These are phyloP conservation scores for Pecten maximus DNA, from an alignment of 2,888 invertebrate species.

Conservation along the genomic window DNA sequence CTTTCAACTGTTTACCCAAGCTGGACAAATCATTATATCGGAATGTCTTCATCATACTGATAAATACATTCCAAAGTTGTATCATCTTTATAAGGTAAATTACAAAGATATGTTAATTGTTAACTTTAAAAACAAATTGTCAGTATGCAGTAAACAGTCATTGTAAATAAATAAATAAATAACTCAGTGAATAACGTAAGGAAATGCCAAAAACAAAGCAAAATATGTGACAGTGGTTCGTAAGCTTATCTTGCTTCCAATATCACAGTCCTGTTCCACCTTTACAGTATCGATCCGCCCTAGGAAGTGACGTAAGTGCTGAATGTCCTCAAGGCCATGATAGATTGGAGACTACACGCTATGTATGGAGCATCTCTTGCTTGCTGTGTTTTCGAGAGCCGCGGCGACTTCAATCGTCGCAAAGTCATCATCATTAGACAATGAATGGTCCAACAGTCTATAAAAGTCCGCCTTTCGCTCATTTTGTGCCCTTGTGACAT, in stretches of 20 bases:
- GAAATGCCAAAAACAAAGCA: too few species aligned
- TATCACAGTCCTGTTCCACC: background rate
- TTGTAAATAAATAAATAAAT: background rate
- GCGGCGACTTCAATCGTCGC: background rate
- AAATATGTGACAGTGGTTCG: background rate
- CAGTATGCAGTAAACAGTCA: background rate
- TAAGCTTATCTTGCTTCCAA: background rate
- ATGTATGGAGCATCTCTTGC: background rate
- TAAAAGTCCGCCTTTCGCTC: background rate
- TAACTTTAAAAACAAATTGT: background rate
- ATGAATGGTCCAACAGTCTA: background rate
- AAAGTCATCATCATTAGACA: slow-evolving; percentile 3
- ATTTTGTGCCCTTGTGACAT: background rate
- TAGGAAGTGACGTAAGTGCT: background rate
- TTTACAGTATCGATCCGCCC: background rate
- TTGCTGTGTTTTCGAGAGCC: background rate
- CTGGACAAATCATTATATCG: background rate
- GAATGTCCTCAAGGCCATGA: background rate
- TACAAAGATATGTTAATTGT: background rate
- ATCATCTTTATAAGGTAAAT: background rate
- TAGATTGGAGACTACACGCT: background rate
- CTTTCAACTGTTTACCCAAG: background rate
- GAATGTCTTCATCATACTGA: background rate
- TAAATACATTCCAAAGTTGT: background rate
- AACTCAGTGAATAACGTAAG: too few species aligned